Evolutionary conservation across 1,140 invertebrate genomes (phyloP), one percentile per base, ranked within the genome.

Genomic region (Drosophila seguyi): DNA sequence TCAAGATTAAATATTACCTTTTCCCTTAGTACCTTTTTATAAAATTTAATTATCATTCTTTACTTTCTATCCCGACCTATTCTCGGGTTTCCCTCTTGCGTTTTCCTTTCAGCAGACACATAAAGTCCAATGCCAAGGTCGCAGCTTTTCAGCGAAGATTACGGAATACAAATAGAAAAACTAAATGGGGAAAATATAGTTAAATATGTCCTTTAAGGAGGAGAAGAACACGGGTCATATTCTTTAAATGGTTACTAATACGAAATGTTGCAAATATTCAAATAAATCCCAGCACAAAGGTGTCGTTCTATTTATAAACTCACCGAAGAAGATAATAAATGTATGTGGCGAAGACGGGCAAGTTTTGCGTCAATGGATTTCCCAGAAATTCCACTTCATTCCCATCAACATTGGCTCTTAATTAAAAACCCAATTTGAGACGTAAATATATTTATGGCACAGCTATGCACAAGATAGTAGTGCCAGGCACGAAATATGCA

Each of bases 341-440:
- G n/a, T n/a, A n/a, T n/a, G n/a, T n/a, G n/a, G n/a, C n/a, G n/a
- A n/a, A n/a, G n/a, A n/a, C n/a, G n/a, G n/a, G 20, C 18, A 29
- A 39, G 48, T 34, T 34, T 52, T 13, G 6, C 48, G n/a, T 52
- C n/a, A 11, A 29, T 50, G 36, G 31, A 61, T 41, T 36, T 38
- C 8, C 6, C 22, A 55, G 36, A 50, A 65, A 31, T 50, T 62
- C 29, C 56, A 29, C 53, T 45, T 65, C 3, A 34, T 16, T 16
- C 6, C 18, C 27, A 34, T 57, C 68, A 36, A 34, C 41, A 53
- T 57, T 72, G 42, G 44, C n/a, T 44, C 52, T 68, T 72, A 67
- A 72, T 72, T 72, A 68, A 68, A 72, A 72, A 68, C 41, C 41
- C 27, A 31, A 44, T 53, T 58, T 29, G 7, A 69, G 8, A 58